These are phyloP conservation scores for Prenolepis imparis DNA, from an alignment of 2,888 invertebrate species.

Conservation along the genomic window DNA sequence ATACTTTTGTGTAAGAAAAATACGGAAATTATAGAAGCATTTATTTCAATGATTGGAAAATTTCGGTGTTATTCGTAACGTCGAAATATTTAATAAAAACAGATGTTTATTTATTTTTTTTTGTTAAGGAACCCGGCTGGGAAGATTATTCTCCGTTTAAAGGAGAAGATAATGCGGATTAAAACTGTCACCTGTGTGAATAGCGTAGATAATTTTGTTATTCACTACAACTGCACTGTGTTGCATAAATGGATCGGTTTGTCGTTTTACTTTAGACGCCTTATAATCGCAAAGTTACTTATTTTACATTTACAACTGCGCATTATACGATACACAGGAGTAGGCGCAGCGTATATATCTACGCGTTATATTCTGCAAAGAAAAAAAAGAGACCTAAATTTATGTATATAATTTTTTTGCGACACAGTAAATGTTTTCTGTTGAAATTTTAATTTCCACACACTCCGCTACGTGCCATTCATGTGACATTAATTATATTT, in stretches of 20 bases:
- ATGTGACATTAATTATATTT: conserved; percentile 26
- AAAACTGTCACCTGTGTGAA: conserved; percentile 60
- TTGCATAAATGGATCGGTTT: background rate
- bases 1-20: background rate
- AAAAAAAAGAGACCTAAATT: background rate
- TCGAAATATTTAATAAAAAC: conserved; percentile 67
- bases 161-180: conserved; percentile 41
- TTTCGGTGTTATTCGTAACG: background rate
- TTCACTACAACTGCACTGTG: conserved; percentile 51
- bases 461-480: background rate
- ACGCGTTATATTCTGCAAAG: background rate
- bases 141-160: conserved; percentile 40
- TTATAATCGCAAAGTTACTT: background rate
- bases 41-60: conserved; percentile 13
- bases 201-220: conserved; percentile 59
- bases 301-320: background rate
- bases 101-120: conserved; percentile 14
- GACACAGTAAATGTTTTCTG: conserved; percentile 10
- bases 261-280: background rate
- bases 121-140: conserved; percentile 35
- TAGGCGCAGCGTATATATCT: background rate
- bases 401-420: background rate
- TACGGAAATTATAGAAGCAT: background rate
- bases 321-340: background rate
- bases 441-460: conserved; percentile 16